Evolutionary conservation across 2,888 invertebrate species (phyloP).

Genomic region (Yponomeuta evonymella): DNA sequence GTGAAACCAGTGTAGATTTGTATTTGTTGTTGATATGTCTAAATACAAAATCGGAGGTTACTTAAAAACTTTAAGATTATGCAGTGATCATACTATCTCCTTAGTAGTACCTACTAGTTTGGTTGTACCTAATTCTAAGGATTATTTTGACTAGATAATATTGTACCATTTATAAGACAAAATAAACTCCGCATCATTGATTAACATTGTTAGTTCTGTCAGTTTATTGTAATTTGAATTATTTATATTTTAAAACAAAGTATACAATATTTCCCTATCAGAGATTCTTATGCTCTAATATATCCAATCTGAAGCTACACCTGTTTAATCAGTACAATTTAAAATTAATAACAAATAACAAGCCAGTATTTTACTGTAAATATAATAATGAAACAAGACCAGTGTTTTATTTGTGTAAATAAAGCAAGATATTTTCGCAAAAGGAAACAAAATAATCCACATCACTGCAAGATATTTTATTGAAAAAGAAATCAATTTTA

Average conservation of each 20-base stretch:
- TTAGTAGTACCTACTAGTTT: neutral
- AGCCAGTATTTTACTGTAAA: slow-evolving; percentile 75
- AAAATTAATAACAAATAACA: slow-evolving; percentile 27
- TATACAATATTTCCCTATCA: neutral
- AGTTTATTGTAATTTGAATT: neutral
- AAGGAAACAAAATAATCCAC: slow-evolving; percentile 23
- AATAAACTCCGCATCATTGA: neutral
- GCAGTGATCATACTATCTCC: neutral
- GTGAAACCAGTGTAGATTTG: slow-evolving; percentile 17
- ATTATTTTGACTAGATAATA: neutral
- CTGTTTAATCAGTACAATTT: slow-evolving; percentile 19
- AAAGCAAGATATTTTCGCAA: slow-evolving; percentile 15
- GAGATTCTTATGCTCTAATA: neutral
- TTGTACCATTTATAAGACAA: neutral
- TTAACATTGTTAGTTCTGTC: neutral
- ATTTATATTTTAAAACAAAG: neutral
- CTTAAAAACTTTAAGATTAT: neutral
- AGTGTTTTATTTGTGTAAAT: slow-evolving; percentile 38
- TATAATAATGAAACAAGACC: slow-evolving; percentile 53
- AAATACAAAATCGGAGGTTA: slow-evolving; percentile 7
- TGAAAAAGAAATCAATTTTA: slow-evolving; percentile 63
- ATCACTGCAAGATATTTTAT: slow-evolving; percentile 57
- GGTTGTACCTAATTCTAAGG: neutral
- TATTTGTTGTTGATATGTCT: neutral
- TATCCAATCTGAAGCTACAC: slow-evolving; percentile 12